These are phyloP conservation scores for Drosophila affinis DNA, from an alignment of 2,888 invertebrate species.

Conservation along the genomic window DNA sequence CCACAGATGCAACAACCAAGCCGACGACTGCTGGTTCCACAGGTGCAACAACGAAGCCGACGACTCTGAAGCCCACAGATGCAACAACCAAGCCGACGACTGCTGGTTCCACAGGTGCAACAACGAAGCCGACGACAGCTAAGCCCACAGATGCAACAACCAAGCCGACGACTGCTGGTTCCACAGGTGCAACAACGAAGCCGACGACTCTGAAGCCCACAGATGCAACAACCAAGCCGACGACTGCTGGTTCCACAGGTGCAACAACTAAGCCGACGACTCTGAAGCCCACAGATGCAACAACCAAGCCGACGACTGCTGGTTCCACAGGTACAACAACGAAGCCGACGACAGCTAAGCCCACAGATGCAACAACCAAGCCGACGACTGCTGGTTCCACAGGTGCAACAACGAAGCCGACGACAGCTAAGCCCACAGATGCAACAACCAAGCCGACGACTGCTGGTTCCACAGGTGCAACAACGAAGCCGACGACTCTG, in stretches of 20 bases:
- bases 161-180: background rate
- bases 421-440: background rate
- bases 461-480: background rate
- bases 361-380: constrained; percentile 2
- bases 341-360: background rate
- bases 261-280: background rate
- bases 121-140: background rate
- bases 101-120: background rate
- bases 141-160: too few relatives aligned
- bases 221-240: constrained; percentile 1
- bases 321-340: background rate
- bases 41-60: background rate
- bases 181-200: constrained; percentile 5
- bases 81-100: background rate
- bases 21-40: background rate
- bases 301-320: background rate
- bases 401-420: background rate
- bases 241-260: background rate
- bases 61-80: background rate
- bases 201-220: constrained; percentile 25
- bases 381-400: constrained; percentile 5
- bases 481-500: background rate
- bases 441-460: constrained; percentile 3
- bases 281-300: background rate
- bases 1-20: background rate